Conservation (phyloP, 2,113 vertebrate genomes). For the Zosterops japonicus region DNA sequence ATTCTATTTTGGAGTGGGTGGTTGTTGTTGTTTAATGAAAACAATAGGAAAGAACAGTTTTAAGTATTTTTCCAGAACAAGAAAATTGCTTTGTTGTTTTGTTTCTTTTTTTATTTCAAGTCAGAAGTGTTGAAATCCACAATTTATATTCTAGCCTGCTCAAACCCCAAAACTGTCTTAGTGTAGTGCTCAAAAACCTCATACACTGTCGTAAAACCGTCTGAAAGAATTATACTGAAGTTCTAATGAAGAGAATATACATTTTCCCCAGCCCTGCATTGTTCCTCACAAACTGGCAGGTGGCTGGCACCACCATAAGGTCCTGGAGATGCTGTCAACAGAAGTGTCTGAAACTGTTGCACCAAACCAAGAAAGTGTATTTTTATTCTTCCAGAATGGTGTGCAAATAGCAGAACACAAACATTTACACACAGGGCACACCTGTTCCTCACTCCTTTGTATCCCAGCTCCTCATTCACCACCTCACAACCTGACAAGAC, state of each 20-base stretch:
- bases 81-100: neutral
- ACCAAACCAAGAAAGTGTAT: neutral
- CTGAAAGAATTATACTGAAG: neutral
- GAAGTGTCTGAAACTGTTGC: neutral
- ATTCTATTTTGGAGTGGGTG: neutral
- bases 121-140: neutral
- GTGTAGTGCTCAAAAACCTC: neutral
- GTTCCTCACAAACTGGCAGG: neutral
- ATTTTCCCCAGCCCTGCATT: neutral
- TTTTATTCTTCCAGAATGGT: neutral
- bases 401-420: neutral
- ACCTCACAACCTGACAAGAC: neutral
- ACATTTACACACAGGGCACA: neutral
- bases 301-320: neutral
- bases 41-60: neutral
- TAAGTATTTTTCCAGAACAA: neutral
- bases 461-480: neutral
- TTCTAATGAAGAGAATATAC: neutral
- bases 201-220: neutral
- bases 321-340: neutral
- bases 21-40: neutral
- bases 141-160: neutral
- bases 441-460: neutral
- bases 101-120: neutral
- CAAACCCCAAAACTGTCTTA: neutral